Conservation (phyloP, 2,797 vertebrate species). For the Eulemur mongoz region DNA sequence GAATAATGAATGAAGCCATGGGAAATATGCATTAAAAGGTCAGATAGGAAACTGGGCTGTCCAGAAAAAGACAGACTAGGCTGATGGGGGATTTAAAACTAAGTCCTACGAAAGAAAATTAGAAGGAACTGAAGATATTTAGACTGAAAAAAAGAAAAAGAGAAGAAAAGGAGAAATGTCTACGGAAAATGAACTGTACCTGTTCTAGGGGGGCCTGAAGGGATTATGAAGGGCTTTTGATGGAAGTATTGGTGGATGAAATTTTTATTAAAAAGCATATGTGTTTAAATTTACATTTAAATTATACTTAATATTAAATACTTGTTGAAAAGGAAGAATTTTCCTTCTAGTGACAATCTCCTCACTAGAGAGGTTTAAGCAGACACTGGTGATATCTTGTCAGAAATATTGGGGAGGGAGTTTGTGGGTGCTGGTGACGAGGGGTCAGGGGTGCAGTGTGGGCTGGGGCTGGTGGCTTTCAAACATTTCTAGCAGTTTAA, state of each 20-base stretch:
- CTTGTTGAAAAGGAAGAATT: not conserved
- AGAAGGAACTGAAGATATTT: not conserved
- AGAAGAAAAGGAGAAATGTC: not conserved
- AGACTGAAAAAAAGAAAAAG: not conserved
- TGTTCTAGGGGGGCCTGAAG: fast-evolving
- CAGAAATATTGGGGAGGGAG: not conserved
- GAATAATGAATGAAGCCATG: not conserved
- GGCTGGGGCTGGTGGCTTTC: not conserved
- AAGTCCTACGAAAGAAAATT: not conserved
- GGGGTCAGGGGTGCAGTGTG: not conserved
- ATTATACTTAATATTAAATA: not conserved
- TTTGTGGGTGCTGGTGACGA: not conserved
- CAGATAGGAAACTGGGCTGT: not conserved
- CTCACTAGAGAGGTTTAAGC: not conserved
- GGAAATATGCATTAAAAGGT: not conserved
- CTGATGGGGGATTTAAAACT: not conserved
- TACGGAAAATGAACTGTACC: not conserved
- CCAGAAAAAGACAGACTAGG: not conserved
- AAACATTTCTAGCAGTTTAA: not conserved
- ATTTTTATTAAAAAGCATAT: not conserved
- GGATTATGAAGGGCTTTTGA: not conserved
- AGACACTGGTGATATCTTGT: not conserved
- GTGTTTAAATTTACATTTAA: not conserved
- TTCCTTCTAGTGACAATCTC: not conserved
- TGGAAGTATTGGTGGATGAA: not conserved